A percentile compares a stretch with the other conserved stretches of the same genome.
Conservation (phyloP, 2,113 vertebrate genomes). For the Chaetura pelagica region DNA sequence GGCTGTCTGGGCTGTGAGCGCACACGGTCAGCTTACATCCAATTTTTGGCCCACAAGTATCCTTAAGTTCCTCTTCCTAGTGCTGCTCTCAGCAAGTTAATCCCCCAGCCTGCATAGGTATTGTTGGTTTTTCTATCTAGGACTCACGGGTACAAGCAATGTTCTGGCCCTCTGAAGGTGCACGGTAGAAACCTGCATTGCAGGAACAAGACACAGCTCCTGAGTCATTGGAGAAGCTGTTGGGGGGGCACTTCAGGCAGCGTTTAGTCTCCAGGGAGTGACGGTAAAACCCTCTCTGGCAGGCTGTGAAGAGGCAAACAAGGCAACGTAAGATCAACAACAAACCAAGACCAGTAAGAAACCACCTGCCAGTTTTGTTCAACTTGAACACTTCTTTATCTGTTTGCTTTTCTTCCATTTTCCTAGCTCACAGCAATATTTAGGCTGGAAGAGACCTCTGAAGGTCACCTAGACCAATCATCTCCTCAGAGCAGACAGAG, state of each 20-base stretch:
- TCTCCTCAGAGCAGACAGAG: neutral
- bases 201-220: constrained; percentile 73
- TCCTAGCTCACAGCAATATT: neutral
- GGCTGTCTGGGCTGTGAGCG: neutral
- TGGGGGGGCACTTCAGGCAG: constrained; percentile 76
- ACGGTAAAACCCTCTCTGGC: constrained; percentile 75
- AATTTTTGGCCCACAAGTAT: neutral
- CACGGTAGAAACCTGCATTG: constrained; percentile 70
- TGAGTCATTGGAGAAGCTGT: constrained; percentile 61
- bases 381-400: neutral
- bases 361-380: neutral
- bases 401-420: neutral
- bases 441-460: neutral
- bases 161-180: constrained; percentile 65
- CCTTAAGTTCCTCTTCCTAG: neutral
- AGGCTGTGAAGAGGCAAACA: constrained; percentile 59
- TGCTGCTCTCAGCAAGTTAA: neutral
- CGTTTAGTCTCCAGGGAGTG: constrained; percentile 6
- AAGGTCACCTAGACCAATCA: neutral
- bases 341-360: neutral
- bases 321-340: neutral
- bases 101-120: neutral
- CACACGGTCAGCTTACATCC: neutral
- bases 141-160: constrained; percentile 79
- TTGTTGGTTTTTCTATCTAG: neutral